These are phyloP conservation scores for Tenthredo mesomela DNA, from an alignment of 2,888 invertebrate genomes.

Conservation along the genomic window DNA sequence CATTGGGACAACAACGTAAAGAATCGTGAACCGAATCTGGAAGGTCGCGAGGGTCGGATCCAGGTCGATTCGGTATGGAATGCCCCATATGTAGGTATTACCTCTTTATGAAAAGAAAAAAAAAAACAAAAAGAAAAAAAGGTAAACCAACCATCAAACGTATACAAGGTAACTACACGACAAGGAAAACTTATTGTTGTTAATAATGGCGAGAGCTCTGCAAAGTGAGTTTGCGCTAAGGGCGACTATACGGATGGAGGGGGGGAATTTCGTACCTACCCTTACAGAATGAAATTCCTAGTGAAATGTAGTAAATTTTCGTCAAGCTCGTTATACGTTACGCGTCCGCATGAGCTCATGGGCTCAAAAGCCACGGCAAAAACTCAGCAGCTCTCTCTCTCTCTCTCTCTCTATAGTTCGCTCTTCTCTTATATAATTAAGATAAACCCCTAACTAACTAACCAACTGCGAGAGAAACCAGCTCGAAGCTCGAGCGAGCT, in stretches of 20 bases:
- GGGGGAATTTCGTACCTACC: background rate
- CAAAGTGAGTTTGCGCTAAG: background rate
- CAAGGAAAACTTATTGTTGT: constrained; percentile 17
- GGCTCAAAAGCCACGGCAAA: constrained; percentile 19
- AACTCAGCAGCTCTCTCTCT: background rate
- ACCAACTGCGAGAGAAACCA: background rate
- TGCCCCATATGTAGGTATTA: background rate
- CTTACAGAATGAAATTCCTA: constrained; percentile 7
- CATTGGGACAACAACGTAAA: too few relatives aligned
- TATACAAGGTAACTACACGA: background rate
- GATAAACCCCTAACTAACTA: background rate
- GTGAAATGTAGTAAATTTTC: constrained; percentile 2
- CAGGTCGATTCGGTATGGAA: too few relatives aligned
- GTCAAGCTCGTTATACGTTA: background rate
- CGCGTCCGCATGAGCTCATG: background rate
- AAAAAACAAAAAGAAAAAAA: background rate
- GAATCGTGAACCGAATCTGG: too few relatives aligned
- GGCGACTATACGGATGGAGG: background rate
- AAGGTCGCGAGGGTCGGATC: too few relatives aligned
- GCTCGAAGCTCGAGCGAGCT: background rate
- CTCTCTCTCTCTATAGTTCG: constrained; percentile 1
- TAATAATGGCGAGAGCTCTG: background rate
- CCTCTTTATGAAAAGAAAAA: background rate
- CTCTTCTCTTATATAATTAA: constrained; percentile 8
- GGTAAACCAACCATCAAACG: background rate